Base-by-base conservation (phyloP, 2,113 vertebrate species). In the Dicerorhinus sumatrensis region DNA sequence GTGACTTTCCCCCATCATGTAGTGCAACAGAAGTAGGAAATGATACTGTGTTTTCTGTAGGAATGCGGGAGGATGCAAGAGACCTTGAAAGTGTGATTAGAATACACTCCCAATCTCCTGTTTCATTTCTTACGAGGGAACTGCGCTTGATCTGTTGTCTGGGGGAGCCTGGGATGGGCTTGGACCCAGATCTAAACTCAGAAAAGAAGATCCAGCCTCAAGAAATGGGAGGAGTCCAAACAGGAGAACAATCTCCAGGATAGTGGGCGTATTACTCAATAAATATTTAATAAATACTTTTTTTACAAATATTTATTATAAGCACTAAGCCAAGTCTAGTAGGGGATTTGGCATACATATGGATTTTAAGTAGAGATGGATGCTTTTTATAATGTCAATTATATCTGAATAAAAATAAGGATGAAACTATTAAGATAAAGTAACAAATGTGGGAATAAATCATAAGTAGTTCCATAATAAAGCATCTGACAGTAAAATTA, bases 301-400 rank as follows among this genome's bases (percentile, higher is more conserved):
- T 91, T 62, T 18, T 94, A 89, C 51, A 89, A 81, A 94, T 69
- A 58, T 20, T 73, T 91, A 75, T 54, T 95, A 62, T 46, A 69
- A 89, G 9, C 63, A 25, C 48, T 77, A 75, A 75, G n/a, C 46
- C 20, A 92, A 92, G 33, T 51, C 33, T 89, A 83, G 1, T 27
- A 82, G 72, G n/a, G 13, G 56, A 83, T 39, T 92, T 36, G 82
- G 23, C 10, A 42, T 94, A 82, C 75, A 36, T 60, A 33, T n/a
- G 60, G 14, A 62, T 69, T 77, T 84, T 89, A 51, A 80, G 27
- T 89, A 81, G 58, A 82, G 54, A 63, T 76, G 20, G 18, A 69
- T 76, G 14, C 12, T 93, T 76, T 58, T 60, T 29, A 23, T 93
- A 54, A 67, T 91, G 42, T 67, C 31, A 54, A 25, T 60, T 67